Percentiles rank a stretch among this genome's conserved stretches.
phyloP scores from a whole-genome alignment of 2,113 vertebrate species.

The Nothoprocta pentlandii region DNA sequence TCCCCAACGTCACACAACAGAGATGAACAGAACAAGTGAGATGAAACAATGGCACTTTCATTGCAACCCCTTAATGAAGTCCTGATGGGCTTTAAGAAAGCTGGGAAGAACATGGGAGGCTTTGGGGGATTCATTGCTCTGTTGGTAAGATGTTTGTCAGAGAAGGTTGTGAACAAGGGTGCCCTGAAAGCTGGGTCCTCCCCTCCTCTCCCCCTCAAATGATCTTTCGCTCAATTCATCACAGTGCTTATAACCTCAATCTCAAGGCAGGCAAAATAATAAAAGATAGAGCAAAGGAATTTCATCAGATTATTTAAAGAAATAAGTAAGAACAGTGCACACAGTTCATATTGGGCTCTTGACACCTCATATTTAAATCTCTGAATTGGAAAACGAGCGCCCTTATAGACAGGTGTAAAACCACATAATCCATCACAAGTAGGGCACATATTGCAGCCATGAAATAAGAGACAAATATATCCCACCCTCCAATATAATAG shows the following conservation, averaged over 20 bases:
- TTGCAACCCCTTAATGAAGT: background rate
- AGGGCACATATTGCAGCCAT: background rate
- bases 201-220: background rate
- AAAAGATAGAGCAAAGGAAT: constrained; percentile 29
- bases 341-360: constrained; percentile 23
- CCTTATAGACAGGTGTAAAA: background rate
- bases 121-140: constrained; percentile 11
- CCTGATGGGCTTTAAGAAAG: constrained; percentile 52
- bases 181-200: background rate
- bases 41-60: background rate
- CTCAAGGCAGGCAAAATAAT: constrained; percentile 11
- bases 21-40: background rate
- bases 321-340: constrained; percentile 16
- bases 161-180: constrained; percentile 25
- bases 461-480: constrained; percentile 2
- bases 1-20: background rate
- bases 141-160: background rate
- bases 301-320: constrained; percentile 24
- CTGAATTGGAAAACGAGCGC: background rate
- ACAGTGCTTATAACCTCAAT: background rate
- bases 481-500: background rate
- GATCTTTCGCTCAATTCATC: background rate
- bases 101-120: constrained; percentile 20
- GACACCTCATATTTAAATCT: constrained; percentile 11
- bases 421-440: background rate